phyloP scores from a whole-genome alignment of 2,888 invertebrate genomes.

The Apotomis turbidana region DNA sequence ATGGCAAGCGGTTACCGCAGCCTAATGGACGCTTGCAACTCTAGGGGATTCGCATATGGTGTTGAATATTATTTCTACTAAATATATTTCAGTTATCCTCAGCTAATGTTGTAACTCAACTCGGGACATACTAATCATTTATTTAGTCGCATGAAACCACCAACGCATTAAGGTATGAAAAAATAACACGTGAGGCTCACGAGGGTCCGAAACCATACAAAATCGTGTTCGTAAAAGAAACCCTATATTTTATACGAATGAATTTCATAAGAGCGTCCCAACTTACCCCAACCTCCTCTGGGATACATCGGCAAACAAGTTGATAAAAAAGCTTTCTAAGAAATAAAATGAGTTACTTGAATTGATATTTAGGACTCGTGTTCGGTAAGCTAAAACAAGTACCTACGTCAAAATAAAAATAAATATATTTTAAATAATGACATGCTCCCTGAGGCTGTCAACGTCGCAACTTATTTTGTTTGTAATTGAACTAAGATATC shows the following conservation, averaged over 20 bases:
- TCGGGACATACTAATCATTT: slow-evolving; percentile 60
- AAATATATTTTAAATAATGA: too few relatives aligned
- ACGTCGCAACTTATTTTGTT: too few relatives aligned
- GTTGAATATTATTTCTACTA: too few relatives aligned
- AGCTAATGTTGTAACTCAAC: slow-evolving; percentile 52
- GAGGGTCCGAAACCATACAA: slow-evolving; percentile 12
- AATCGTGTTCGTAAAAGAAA: slow-evolving; percentile 9
- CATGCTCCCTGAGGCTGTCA: too few relatives aligned
- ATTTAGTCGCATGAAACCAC: slow-evolving; percentile 47
- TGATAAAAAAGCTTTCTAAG: slow-evolving; percentile 23
- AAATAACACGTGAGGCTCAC: slow-evolving; percentile 51
- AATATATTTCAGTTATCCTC: slow-evolving; percentile 33
- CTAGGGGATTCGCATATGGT: too few relatives aligned
- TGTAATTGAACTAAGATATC: too few relatives aligned
- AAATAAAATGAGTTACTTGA: slow-evolving; percentile 12
- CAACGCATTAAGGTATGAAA: slow-evolving; percentile 63
- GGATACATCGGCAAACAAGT: slow-evolving; percentile 20
- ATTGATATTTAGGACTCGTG: slow-evolving; percentile 9
- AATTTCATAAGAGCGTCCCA: slow-evolving; percentile 12
- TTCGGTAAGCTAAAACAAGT: neutral
- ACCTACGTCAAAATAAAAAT: neutral
- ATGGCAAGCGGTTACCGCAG: too few relatives aligned
- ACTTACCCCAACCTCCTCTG: slow-evolving; percentile 10
- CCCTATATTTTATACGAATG: slow-evolving; percentile 9
- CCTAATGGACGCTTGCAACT: too few relatives aligned